Evolutionary conservation across 2,113 vertebrate genomes (phyloP).

Genomic region (Mola mola): DNA sequence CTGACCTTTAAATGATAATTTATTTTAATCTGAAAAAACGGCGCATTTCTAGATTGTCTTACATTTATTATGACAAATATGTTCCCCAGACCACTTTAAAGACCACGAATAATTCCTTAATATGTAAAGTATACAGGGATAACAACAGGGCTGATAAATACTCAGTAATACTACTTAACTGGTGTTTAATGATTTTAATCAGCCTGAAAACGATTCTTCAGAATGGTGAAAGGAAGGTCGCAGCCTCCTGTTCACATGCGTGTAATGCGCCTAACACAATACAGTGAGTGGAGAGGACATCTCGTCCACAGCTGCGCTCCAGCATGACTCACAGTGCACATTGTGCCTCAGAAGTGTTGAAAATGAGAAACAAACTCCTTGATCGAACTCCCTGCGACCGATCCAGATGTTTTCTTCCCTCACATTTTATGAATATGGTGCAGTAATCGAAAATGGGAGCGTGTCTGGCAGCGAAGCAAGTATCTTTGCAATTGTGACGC

Average conservation of each 20-base stretch:
- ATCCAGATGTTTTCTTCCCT: background rate
- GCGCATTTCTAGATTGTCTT: no score
- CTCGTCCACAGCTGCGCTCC: constrained; percentile 16
- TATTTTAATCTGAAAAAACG: background rate
- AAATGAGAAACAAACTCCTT: constrained; percentile 9
- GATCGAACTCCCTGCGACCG: constrained; percentile 16
- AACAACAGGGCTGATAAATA: no score
- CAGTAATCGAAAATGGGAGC: background rate
- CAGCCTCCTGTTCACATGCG: background rate
- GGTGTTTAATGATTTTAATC: no score
- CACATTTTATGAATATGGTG: constrained; percentile 3
- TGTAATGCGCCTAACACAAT: background rate
- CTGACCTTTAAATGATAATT: background rate
- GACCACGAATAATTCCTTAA: no score
- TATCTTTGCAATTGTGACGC: constrained; percentile 3
- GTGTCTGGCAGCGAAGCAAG: constrained; percentile 4
- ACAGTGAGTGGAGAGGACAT: background rate
- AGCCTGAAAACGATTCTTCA: background rate
- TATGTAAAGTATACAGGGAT: no score
- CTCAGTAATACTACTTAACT: no score
- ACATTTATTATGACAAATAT: no score
- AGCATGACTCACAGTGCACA: constrained; percentile 6
- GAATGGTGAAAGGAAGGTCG: background rate
- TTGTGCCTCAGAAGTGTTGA: constrained; percentile 6
- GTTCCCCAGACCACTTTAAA: no score